Evolutionary conservation across 1,140 invertebrate species (phyloP), one percentile per base, ranked within the genome.

Genomic region (Drosophila orosa): DNA sequence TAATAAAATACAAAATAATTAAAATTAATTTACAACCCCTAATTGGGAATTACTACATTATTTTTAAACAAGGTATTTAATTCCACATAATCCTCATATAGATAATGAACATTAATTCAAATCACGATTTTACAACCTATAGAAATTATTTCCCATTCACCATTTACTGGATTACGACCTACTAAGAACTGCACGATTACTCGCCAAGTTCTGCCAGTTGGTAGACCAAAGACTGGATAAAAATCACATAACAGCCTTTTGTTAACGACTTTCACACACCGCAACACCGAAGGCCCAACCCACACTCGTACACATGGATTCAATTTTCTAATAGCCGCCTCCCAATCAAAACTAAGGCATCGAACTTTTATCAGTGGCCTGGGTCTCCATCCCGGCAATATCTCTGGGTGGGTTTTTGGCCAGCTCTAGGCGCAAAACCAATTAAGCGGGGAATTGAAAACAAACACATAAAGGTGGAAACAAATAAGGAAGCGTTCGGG

Each of bases 251-350:
- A 31, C 48, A 52, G 52, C 40, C 58, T 68, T 50, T 52, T n/a
- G 60, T 33, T 68, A 68, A 68, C 65, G 44, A 68, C 80, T 83
- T 83, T 84, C 80, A 61, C 80, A 84, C 56, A 74, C 31, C 35
- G 5, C 33, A 37, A 61, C 24, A 22, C 24, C n/a, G 40, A 19
- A 10, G 4, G n/a, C 25, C 24, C 17, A 58, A 13, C 33, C 22
- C 52, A 71, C 40, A 45, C 29, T 27, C 37, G 44, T 12, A 54
- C 44, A 45, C 50, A 62, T 75, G 61, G 76, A 84, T 89, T 89
- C 84, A 89, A 87, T 87, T 87, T 89, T 89, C 84, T 89, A 87
- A 89, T 87, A 87, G 83, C 80, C 75, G 80, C 76, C 84, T 67
- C 60, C 83, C 80, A 89, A 89, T 89, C 84, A 80, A 84, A 90